phyloP scores from a whole-genome alignment of 2,113 vertebrate species.

The Coracopsis vasa region DNA sequence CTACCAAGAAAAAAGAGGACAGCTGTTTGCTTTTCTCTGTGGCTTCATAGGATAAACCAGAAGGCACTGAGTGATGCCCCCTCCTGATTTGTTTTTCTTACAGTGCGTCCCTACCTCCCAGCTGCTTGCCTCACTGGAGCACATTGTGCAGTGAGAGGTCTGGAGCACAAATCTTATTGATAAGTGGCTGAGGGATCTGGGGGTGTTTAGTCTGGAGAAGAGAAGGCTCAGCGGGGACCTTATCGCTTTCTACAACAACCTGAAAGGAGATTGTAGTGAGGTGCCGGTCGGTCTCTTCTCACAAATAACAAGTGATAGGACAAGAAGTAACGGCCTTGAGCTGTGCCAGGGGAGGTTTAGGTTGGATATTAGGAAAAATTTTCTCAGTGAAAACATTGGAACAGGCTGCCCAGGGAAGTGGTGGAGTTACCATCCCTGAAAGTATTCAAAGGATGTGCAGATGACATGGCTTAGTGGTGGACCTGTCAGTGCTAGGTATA shows the following conservation, averaged over 20 bases:
- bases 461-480: not conserved
- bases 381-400: too few relatives aligned
- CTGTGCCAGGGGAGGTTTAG: not conserved
- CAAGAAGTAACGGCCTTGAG: fast-evolving
- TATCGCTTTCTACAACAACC: not conserved
- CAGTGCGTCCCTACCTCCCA: not conserved
- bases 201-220: not conserved
- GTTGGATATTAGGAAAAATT: not conserved
- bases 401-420: not conserved
- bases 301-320: not conserved
- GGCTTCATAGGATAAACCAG: not conserved
- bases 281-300: fast-evolving
- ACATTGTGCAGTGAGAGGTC: not conserved
- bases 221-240: not conserved
- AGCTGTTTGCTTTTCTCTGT: not conserved
- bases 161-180: not conserved
- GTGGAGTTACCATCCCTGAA: not conserved
- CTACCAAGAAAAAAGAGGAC: not conserved
- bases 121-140: not conserved
- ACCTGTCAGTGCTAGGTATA: not conserved
- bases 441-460: not conserved
- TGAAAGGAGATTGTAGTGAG: not conserved
- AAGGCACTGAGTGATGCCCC: not conserved
- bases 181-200: not conserved
- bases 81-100: slow-evolving; percentile 25